Base-by-base conservation (phyloP, 2,113 vertebrate genomes). In the Tragelaphus imberbis region DNA sequence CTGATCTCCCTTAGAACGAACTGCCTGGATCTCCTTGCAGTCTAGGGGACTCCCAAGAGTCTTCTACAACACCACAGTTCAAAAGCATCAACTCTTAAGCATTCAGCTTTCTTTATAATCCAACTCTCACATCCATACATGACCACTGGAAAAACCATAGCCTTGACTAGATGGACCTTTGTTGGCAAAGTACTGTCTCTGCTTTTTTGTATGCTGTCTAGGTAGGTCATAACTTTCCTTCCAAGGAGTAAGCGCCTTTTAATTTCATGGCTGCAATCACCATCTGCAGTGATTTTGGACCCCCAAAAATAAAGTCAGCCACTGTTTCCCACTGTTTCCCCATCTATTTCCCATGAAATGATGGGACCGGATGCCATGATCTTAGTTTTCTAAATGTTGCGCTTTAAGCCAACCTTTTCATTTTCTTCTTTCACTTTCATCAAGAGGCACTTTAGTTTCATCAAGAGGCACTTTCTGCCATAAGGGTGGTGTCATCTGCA, bases 1-100 rank as follows among this genome's bases (percentile, higher is more conserved):
- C 10, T 40, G 10, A 40, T 23, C 1, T 0, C 19, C 10, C 5
- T 71, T 71, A 71, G 10, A 1, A 71, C 1, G 19, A 10, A 40
- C n/a, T 11, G 68, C 2, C 2, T 40, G 68, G n/a, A 71, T 71
- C n/a, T 71, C 19, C 5, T 23, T 71, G 9, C 68, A 71, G n/a
- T 23, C 68, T n/a, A 36, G 36, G n/a, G n/a, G n/a, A 71, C 68
- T 71, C n/a, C 36, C n/a, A 12, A 71, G n/a, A 23, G n/a, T 71
- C 68, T 71, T 71, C n/a, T 71, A n/a, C n/a, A 71, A 71, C 19
- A 71, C 19, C 19, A 71, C n/a, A 71, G 19, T 71, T 71, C n/a
- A 71, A 40, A 71, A 71, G 5, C n/a, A 71, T 21, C n/a, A 36
- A 23, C 2, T 36, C 65, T 36, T 71, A 2, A 5, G 17, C 1